Percentiles rank a stretch among this genome's conserved stretches.
Evolutionary conservation across 2,888 invertebrate genomes (phyloP).

Genomic region (Thymelicus lineola): DNA sequence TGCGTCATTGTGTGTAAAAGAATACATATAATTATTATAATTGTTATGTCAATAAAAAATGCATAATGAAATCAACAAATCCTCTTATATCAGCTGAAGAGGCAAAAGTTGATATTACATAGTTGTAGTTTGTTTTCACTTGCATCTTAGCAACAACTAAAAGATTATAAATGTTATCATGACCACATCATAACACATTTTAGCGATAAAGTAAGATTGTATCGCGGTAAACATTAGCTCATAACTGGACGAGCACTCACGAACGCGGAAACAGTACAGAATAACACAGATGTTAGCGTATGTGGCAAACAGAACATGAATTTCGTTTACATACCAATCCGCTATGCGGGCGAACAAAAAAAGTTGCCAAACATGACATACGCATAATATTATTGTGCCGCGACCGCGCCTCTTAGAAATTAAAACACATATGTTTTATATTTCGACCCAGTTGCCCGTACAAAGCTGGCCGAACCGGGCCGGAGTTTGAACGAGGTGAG

Average conservation of each 20-base stretch:
- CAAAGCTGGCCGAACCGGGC: conserved; percentile 69
- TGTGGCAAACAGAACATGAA: conserved; percentile 18
- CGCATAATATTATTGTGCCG: conserved; percentile 20
- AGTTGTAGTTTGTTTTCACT: too few relatives aligned
- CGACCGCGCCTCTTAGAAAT: conserved; percentile 17
- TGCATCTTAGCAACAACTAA: not conserved
- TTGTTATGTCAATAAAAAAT: too few relatives aligned
- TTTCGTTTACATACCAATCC: conserved; percentile 1
- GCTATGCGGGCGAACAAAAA: conserved; percentile 6
- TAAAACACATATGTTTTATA: conserved; percentile 40
- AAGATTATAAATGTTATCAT: conserved; percentile 2
- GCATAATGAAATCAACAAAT: too few relatives aligned
- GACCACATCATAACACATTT: not conserved
- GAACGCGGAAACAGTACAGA: conserved; percentile 25
- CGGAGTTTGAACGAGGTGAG: conserved; percentile 74
- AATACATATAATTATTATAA: too few relatives aligned
- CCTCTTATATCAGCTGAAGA: too few relatives aligned
- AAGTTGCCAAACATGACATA: conserved; percentile 24
- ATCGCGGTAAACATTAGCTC: conserved; percentile 9
- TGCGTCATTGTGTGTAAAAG: too few relatives aligned
- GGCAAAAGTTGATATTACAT: not conserved
- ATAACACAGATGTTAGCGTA: not conserved
- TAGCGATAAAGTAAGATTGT: conserved; percentile 13
- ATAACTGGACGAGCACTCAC: conserved; percentile 13
- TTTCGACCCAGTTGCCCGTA: conserved; percentile 68